Evolutionary conservation across 2,797 vertebrate species (phyloP).

Genomic region (Clarias laeviceps): DNA sequence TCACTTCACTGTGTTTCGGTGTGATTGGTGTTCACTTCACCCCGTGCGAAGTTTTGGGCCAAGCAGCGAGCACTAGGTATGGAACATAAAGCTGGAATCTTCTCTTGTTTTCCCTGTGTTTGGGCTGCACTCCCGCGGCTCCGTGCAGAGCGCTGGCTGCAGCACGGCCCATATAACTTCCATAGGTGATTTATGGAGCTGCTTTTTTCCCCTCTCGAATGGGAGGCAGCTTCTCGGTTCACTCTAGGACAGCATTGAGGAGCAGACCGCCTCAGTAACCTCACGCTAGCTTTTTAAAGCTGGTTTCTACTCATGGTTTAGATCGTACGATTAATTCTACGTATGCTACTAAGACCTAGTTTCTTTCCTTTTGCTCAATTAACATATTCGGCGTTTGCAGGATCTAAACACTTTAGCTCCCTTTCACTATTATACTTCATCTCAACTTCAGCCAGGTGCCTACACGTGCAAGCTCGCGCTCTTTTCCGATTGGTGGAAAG

Average conservation of each 20-base stretch:
- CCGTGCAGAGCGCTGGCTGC: conserved; percentile 27
- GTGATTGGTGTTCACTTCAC: conserved; percentile 37
- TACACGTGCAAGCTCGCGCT: not conserved
- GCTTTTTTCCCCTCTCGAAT: conserved; percentile 26
- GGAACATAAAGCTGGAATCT: conserved; percentile 53
- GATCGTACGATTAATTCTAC: not conserved
- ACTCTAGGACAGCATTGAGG: conserved; percentile 53
- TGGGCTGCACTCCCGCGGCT: conserved; percentile 54
- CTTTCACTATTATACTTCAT: conserved; percentile 25
- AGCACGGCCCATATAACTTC: conserved; percentile 43
- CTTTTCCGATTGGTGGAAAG: conserved; percentile 18
- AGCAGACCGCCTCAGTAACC: conserved; percentile 27
- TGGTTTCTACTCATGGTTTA: not conserved
- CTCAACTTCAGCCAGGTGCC: conserved; percentile 28
- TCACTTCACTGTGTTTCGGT: conserved; percentile 38
- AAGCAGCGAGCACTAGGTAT: conserved; percentile 49
- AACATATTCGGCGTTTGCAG: not conserved
- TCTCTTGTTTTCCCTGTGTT: conserved; percentile 59
- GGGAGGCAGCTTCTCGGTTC: conserved; percentile 50
- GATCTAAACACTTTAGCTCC: not conserved
- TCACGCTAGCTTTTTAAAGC: not conserved
- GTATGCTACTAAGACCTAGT: not conserved
- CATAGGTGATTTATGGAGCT: conserved; percentile 60
- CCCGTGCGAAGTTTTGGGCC: conserved; percentile 27
- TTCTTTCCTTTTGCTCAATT: not conserved